These are phyloP conservation scores for Metallyticus violacea DNA, from an alignment of 2,888 invertebrate species.

Conservation along the genomic window DNA sequence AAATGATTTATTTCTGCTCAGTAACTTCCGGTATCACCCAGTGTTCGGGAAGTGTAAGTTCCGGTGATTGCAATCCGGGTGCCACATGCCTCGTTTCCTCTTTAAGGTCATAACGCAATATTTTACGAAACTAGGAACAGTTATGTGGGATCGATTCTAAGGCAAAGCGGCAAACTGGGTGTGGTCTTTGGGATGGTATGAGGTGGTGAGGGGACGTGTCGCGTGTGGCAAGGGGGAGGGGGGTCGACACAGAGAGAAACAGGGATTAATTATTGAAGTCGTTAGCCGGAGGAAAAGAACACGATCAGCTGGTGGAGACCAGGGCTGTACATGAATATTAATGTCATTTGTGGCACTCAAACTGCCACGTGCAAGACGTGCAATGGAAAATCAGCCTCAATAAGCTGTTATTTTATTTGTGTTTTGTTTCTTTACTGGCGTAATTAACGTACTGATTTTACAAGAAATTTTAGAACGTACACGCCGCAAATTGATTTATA, in stretches of 20 bases:
- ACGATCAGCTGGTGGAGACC: not conserved
- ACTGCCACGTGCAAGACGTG: not conserved
- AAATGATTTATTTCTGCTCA: not conserved
- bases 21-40: not conserved
- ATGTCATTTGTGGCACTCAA: not conserved
- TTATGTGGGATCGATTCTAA: not conserved
- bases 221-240: not conserved
- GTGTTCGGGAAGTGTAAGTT: not conserved
- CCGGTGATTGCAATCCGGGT: not conserved
- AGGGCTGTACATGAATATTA: not conserved
- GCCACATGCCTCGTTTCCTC: not conserved
- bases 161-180: not conserved
- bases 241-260: not conserved
- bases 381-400: too few species aligned
- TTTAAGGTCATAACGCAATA: not conserved
- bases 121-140: not conserved
- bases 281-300: not conserved
- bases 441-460: too few species aligned
- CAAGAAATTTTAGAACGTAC: too few species aligned
- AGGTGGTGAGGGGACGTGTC: not conserved
- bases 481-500: too few species aligned
- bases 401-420: too few species aligned
- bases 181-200: not conserved
- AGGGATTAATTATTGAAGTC: constrained; percentile 16
- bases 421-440: too few species aligned